phyloP scores from a whole-genome alignment of 2,113 vertebrate genomes.

The Myrmophylax atrothorax region DNA sequence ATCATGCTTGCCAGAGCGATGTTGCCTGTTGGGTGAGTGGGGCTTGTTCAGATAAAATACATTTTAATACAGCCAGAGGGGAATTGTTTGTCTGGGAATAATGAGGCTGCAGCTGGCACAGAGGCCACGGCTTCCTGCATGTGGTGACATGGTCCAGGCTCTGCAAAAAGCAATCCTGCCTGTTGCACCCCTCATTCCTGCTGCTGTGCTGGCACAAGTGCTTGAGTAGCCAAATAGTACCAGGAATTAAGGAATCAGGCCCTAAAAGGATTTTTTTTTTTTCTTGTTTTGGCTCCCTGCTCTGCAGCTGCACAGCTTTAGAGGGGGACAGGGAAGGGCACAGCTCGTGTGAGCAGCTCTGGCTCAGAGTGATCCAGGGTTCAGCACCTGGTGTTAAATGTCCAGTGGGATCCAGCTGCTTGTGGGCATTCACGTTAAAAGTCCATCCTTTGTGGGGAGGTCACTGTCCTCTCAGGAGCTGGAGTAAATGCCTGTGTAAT shows the following conservation, averaged over 20 bases:
- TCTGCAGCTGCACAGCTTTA: neutral
- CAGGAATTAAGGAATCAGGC: neutral
- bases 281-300: neutral
- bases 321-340: neutral
- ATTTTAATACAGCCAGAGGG: neutral
- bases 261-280: neutral
- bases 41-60: constrained; percentile 7
- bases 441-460: neutral
- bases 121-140: neutral
- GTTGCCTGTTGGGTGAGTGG: neutral
- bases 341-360: neutral
- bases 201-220: neutral
- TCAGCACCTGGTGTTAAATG: neutral
- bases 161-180: neutral
- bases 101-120: neutral
- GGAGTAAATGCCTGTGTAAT: neutral
- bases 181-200: neutral
- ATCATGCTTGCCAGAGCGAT: neutral
- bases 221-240: neutral
- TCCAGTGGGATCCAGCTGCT: neutral
- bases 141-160: neutral
- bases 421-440: neutral
- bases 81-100: constrained; percentile 28
- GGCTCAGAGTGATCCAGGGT: neutral
- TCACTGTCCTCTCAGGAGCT: neutral